Conservation (phyloP, 2,888 invertebrate genomes). For the Lampropteryx suffumata region DNA sequence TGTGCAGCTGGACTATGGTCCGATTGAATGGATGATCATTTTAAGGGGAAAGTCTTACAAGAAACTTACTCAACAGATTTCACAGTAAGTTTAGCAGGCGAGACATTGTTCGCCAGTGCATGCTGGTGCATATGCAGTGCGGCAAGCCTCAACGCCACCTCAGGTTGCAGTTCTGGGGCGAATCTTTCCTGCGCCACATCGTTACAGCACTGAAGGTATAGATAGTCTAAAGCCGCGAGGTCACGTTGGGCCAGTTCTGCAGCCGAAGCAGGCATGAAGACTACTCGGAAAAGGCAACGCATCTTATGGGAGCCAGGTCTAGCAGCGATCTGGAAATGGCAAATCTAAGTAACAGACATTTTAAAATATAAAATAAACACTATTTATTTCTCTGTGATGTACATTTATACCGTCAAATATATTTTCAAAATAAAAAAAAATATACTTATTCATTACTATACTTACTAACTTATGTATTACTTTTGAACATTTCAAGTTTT, state of each 20-base stretch:
- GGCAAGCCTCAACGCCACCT: conserved; percentile 92
- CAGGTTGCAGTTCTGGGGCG: conserved; percentile 92
- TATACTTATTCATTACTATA: too few relatives aligned
- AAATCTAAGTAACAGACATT: too few relatives aligned
- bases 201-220: conserved; percentile 95
- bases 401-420: too few relatives aligned
- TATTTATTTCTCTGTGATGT: too few relatives aligned
- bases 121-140: conserved; percentile 96
- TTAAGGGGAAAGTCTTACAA: too few relatives aligned
- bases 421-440: too few relatives aligned
- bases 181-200: conserved; percentile 96
- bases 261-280: conserved; percentile 94
- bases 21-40: too few relatives aligned
- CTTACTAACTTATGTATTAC: too few relatives aligned
- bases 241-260: conserved; percentile 92
- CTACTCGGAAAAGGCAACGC: conserved; percentile 93
- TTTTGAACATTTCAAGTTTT: too few relatives aligned
- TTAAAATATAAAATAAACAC: too few relatives aligned
- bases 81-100: conserved; percentile 90
- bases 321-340: conserved; percentile 88
- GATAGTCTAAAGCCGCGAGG: conserved; percentile 93
- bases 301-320: conserved; percentile 95
- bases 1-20: too few relatives aligned
- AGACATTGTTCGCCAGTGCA: conserved; percentile 90
- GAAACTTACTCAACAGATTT: conserved; percentile 92